Conservation (phyloP, 2,113 vertebrate genomes). For the Podarcis muralis region DNA sequence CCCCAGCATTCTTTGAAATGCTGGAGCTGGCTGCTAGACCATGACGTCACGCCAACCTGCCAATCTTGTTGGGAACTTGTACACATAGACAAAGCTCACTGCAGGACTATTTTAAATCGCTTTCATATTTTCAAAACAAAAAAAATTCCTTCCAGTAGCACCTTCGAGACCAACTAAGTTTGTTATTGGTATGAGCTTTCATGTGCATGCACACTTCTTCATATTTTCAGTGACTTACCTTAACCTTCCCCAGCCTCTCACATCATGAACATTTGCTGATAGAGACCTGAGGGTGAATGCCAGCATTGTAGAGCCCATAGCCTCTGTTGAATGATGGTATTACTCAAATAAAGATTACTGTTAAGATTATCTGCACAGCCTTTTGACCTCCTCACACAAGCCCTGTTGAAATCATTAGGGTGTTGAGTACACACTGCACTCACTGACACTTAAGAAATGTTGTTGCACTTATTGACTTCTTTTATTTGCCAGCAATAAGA, state of each 20-base stretch:
- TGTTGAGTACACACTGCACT: background rate
- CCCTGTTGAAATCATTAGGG: background rate
- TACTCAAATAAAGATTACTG: conserved; percentile 7
- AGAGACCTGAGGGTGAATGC: background rate
- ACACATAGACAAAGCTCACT: too few relatives aligned
- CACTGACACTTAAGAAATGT: background rate
- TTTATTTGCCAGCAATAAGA: conserved; percentile 22
- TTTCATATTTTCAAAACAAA: background rate
- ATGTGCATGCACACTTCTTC: background rate
- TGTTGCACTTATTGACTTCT: background rate
- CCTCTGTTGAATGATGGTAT: background rate
- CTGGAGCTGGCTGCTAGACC: too few relatives aligned
- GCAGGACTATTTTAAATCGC: too few relatives aligned
- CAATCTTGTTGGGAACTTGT: too few relatives aligned
- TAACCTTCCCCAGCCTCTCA: background rate
- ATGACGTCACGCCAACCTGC: too few relatives aligned
- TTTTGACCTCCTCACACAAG: background rate
- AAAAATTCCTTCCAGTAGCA: too few relatives aligned
- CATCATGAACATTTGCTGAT: background rate
- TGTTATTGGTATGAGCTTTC: too few relatives aligned
- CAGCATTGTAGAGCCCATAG: background rate
- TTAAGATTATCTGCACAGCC: background rate
- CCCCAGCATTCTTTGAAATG: too few relatives aligned
- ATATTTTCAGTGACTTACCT: background rate
- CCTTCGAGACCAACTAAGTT: too few relatives aligned